Conservation (phyloP, 2,888 invertebrate species). For the Macrosiphum euphorbiae region DNA sequence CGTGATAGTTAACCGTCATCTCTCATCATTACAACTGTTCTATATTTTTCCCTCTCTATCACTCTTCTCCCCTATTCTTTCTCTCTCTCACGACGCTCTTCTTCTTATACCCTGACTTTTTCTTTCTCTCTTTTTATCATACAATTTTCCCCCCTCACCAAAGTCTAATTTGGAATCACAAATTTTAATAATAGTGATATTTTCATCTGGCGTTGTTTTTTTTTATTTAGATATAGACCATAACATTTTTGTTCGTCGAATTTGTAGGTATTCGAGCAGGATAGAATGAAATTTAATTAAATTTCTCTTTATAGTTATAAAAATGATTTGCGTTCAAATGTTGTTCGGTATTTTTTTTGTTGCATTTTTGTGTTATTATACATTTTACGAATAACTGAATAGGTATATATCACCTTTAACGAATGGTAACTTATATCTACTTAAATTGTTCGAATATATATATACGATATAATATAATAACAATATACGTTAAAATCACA, state of each 20-base stretch:
- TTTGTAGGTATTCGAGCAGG: neutral
- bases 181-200: neutral
- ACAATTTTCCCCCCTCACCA: neutral
- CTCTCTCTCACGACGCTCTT: neutral
- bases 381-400: neutral
- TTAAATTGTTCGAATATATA: neutral
- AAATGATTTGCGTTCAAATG: neutral
- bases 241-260: neutral
- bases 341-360: neutral
- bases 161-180: neutral
- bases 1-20: neutral
- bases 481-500: constrained; percentile 12
- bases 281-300: neutral
- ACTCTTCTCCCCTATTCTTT: neutral
- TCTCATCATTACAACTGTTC: neutral
- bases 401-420: neutral
- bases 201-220: neutral
- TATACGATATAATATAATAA: neutral
- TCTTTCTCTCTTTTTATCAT: neutral
- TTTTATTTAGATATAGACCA: neutral
- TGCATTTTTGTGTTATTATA: constrained; percentile 27
- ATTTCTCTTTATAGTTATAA: neutral
- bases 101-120: neutral
- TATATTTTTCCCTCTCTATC: neutral
- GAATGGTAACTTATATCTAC: neutral